Evolutionary conservation across 2,888 invertebrate species (phyloP), one percentile per base, ranked within the genome.

Genomic region (Matsumyia berberina): DNA sequence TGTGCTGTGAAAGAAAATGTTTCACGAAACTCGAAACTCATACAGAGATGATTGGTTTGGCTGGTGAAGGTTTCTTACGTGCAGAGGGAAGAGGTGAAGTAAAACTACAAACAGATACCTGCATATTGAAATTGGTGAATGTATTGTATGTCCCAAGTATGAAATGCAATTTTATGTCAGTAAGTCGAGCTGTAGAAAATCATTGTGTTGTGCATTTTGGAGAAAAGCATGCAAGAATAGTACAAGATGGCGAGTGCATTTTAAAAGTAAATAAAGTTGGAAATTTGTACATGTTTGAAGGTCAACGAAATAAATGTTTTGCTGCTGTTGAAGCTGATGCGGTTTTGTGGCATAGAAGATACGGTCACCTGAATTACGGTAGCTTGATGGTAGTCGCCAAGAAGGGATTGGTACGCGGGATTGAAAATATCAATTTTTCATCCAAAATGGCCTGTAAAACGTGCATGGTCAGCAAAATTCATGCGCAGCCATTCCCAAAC

Each of bases 51-150:
- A 74, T 74, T 33, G 55, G 55, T 55, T 74, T 74, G 46, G 31
- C 42, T 35, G 42, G 67, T 5, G 57, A 74, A 42, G 62, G 46
- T 5, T 66, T 35, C 15, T 66, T 76, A 64, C 66, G 44, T 24
- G 46, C 76, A 66, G 76, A 66, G 29, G 76, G 76, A 19, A 77
- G 49, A 39, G 67, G 76, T 66, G 67, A 57, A 24, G 76, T 69
- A 31, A 35, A 46, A 29, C 15, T 77, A 17, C 76, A 66, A 67
- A 77, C 67, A 39, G 58, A 57, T 46, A 9, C 39, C 46, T 77
- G 76, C 35, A 58, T 66, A 49, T 51, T 66, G 39, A 77, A 58
- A 57, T 55, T 76, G 15, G 76, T 76, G 31, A 37, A 76, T 66
- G 33, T 74, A 29, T 64, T 74, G 64, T 74, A 66, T 35, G 57